Base-by-base conservation (phyloP, 2,113 vertebrate genomes). In the Myrmecophaga tridactyla region DNA sequence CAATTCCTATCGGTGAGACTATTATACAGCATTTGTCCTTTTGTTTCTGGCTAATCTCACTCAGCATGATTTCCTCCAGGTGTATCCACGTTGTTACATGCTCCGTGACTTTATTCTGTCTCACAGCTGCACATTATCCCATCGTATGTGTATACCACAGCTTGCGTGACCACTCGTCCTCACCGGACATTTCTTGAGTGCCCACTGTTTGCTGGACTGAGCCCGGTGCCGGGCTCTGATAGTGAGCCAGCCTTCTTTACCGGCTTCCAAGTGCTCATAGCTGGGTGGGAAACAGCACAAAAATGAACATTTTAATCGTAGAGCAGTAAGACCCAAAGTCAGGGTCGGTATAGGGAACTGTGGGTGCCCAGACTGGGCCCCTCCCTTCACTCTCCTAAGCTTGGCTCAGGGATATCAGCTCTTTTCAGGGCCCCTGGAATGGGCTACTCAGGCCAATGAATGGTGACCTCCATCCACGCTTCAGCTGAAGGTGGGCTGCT, bases 231-330 rank as follows among this genome's bases (percentile, higher is more conserved):
- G 48, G 48, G 48, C 48, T 51, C 10, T 51, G 48, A 51, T 13
- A 13, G 0, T 2, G 7, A 53, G 29, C 0, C 1, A 51, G 69
- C n/a, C 2, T 0, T 29, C 18, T 56, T 73, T 69, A 43, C 60
- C 53, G 43, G 53, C 56, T 53, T 73, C 39, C 65, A 13, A 29
- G n/a, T 27, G 34, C 39, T 80, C 46, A 41, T 6, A 73, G 27
- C 39, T 39, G 89, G 39, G 25, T 29, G 58, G 67, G 56, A 89
- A 41, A 67, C 9, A 51, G 77, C 53, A 41, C 17, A 60, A 20
- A 31, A 76, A 53, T 53, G 31, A 11, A 34, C 58, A 43, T 65
- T 41, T 41, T 75, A 85, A 76, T 20, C 9, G 23, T 17, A 67
- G 63, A 70, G 58, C 58, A 58, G 4, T 58, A 20, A 65, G 69